Conservation (phyloP, 2,113 vertebrate species). For the Callorhinus ursinus region DNA sequence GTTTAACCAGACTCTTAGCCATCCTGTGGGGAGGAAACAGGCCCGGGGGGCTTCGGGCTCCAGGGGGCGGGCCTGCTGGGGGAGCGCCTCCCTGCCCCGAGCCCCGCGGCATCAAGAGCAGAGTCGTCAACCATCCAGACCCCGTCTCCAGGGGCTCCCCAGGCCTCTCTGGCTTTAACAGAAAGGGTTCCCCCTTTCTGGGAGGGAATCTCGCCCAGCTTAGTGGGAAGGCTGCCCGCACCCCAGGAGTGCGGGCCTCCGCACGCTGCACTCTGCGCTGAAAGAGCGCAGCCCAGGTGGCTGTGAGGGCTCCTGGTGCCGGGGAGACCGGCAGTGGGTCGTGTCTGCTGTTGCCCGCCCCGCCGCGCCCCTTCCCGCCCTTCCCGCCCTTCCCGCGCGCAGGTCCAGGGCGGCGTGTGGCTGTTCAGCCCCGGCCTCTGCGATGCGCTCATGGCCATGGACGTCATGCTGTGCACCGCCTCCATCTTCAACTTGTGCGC, state of each 20-base stretch:
- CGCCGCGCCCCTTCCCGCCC: neutral
- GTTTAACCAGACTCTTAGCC: neutral
- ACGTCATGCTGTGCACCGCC: slow-evolving; percentile 96
- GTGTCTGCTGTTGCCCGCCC: neutral
- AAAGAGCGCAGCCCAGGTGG: fast-evolving
- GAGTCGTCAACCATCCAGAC: fast-evolving
- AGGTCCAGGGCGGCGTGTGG: slow-evolving; percentile 97
- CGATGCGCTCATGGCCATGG: slow-evolving; percentile 95
- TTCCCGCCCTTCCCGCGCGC: slow-evolving; percentile 5
- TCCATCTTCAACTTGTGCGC: slow-evolving; percentile 97
- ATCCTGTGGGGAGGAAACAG: neutral
- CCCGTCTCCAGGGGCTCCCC: fast-evolving
- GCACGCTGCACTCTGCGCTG: no score
- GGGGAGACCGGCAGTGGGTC: no score
- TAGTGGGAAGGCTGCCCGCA: no score
- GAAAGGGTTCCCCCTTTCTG: neutral
- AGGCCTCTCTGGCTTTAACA: neutral
- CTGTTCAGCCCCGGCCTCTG: slow-evolving; percentile 89
- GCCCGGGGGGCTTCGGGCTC: neutral
- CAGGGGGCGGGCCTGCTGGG: neutral
- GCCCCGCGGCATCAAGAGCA: neutral
- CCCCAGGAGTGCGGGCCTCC: no score
- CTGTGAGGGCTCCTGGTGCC: neutral
- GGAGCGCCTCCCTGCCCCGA: neutral
- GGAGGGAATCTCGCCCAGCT: neutral